Base-by-base conservation (phyloP, 2,113 vertebrate genomes). In the Xyrauchen texanus region DNA sequence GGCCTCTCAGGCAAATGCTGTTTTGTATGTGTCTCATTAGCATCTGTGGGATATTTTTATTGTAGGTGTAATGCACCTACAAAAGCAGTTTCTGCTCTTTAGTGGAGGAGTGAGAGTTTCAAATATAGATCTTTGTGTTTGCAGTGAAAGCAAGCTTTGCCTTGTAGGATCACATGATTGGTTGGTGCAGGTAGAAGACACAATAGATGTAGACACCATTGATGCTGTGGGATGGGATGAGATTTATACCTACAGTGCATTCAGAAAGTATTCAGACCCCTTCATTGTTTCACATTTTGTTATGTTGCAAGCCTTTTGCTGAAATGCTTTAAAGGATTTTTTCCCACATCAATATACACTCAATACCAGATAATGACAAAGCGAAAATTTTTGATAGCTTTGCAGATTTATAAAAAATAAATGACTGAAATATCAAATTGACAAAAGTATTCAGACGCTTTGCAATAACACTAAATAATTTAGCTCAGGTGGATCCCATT, bases 1-100 rank as follows among this genome's bases (percentile, higher is more conserved):
- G 57, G 76, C 84, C 85, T 85, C 55, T 64, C 85, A 81, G 64
- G 83, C 67, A 81, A 61, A 42, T 52, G 21, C 7, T 68, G 63
- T 42, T 11, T 13, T 6, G 75, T 66, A 64, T 78, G 55, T 45
- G 6, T 71, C 51, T 8, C 34, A 64, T 34, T 69, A 53, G 44
- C 6, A 78, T 82, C 66, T 42, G 49, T 47, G 16, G 75, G 51
- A 68, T 69, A 15, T 64, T 64, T 61, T 68, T 34, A 71, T 7
- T 44, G 51, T 63, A 42, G 46, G 55, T 45, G 15, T 45, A 42
- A 34, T 16, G 63, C 67, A 8, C 8, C 42, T 62, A 16, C 15
- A 15, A 53, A 76, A 63, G 11, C 21, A 62, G 15, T 68, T 21
- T 61, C 6, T 68, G 5, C 8, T 61, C 42, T 80, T 66, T 66